phyloP scores from a whole-genome alignment of 2,888 invertebrate species.

The Cynaeus angustus region DNA sequence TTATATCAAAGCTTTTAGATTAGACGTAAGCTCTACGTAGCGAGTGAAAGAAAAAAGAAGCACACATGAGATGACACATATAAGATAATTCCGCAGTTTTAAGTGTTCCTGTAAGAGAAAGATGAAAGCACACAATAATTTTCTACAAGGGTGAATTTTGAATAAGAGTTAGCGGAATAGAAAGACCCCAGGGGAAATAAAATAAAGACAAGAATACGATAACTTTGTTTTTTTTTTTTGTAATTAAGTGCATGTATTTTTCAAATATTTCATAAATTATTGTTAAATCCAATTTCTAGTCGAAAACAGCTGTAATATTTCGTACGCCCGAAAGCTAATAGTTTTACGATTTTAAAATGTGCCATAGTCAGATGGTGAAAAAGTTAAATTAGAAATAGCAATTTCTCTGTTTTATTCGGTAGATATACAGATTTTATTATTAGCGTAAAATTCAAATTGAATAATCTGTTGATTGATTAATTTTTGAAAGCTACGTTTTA shows the following conservation, averaged over 20 bases:
- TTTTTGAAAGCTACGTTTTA: no score
- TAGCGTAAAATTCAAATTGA: no score
- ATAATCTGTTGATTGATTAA: no score
- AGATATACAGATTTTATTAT: no score
- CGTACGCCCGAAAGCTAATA: no score
- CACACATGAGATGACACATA: conserved; percentile 24
- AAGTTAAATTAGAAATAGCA: no score
- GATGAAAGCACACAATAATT: conserved; percentile 39
- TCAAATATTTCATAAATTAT: no score
- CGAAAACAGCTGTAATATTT: no score
- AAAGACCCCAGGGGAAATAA: conserved; percentile 27
- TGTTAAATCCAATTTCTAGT: no score
- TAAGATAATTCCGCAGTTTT: conserved; percentile 38
- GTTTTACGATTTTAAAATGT: no score
- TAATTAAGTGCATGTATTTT: conserved; percentile 28
- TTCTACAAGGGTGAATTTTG: conserved; percentile 34
- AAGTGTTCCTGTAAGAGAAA: conserved; percentile 33
- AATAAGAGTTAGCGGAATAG: conserved; percentile 20
- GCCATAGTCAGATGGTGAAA: no score
- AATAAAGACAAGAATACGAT: conserved; percentile 11
- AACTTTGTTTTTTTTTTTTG: background rate
- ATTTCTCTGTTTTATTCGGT: no score
- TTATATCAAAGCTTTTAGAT: conserved; percentile 55
- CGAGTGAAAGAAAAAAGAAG: conserved; percentile 14
- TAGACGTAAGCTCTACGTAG: conserved; percentile 13